A percentile compares a stretch with the other conserved stretches of the same genome.
Conservation (phyloP, 2,888 invertebrate species). For the Polylopha cassiicola region DNA sequence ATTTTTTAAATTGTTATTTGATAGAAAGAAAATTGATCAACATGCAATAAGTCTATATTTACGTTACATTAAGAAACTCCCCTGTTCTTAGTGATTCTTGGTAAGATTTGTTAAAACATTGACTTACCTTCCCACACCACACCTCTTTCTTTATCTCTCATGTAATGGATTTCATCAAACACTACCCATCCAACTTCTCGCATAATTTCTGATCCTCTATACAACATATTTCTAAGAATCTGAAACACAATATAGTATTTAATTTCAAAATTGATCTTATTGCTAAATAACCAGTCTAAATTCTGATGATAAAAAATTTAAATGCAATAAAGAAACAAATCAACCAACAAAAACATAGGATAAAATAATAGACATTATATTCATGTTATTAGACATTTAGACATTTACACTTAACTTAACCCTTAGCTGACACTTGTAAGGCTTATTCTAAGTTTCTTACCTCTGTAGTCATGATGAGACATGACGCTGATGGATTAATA, state of each 20-base stretch:
- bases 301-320: constrained; percentile 2
- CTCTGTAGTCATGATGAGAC: constrained; percentile 99
- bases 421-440: no score
- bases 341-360: no score
- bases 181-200: constrained; percentile 99
- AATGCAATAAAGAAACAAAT: constrained; percentile 9
- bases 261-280: not conserved
- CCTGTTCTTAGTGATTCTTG: no score
- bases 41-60: no score
- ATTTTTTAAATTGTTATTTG: no score
- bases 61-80: no score
- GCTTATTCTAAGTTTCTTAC: no score
- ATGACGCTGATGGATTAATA: constrained; percentile 98
- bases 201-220: constrained; percentile 98
- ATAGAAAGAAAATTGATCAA: no score
- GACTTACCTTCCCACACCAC: constrained; percentile 94
- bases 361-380: no score
- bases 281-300: not conserved
- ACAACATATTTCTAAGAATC: constrained; percentile 99
- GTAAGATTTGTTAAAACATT: not conserved
- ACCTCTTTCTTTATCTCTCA: constrained; percentile 99
- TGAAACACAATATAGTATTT: constrained; percentile 46
- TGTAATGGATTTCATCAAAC: constrained; percentile 99
- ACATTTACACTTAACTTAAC: no score
- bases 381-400: no score